Percentiles rank a stretch among this genome's conserved stretches.
phyloP scores from a whole-genome alignment of 2,888 invertebrate species.

The Baccha elongata region DNA sequence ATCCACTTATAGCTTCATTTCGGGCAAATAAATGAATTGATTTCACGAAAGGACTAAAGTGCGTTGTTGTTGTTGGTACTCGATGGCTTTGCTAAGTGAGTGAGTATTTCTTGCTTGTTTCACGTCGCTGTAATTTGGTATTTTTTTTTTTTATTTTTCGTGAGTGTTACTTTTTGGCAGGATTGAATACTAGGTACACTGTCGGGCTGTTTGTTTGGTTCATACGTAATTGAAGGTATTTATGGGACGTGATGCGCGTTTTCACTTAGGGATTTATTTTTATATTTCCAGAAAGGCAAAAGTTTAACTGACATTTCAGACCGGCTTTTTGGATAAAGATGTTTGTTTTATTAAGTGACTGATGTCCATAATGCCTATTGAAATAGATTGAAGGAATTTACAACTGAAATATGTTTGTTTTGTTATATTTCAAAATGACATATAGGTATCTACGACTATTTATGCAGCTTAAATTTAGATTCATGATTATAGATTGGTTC shows the following conservation, averaged over 20 bases:
- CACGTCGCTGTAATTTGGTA: constrained; percentile 19
- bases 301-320: constrained; percentile 15
- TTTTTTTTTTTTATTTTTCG: neutral
- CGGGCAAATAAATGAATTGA: constrained; percentile 72
- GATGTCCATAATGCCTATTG: constrained; percentile 45
- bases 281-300: neutral
- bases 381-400: constrained; percentile 40
- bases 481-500: neutral
- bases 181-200: constrained; percentile 6
- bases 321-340: constrained; percentile 37
- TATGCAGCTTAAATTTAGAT: constrained; percentile 2
- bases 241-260: constrained; percentile 62
- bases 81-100: neutral
- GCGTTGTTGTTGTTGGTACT: constrained; percentile 12
- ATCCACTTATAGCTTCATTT: constrained; percentile 72
- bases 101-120: constrained; percentile 3
- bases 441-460: constrained; percentile 1
- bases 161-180: neutral
- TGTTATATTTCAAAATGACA: no score
- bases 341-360: constrained; percentile 70
- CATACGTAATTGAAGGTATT: constrained; percentile 67
- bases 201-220: constrained; percentile 35
- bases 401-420: constrained; percentile 11
- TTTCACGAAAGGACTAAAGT: constrained; percentile 57
- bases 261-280: constrained; percentile 59